Evolutionary conservation across 1,140 invertebrate species (phyloP), one percentile per base, ranked within the genome.

Genomic region (Tenebrio molitor): DNA sequence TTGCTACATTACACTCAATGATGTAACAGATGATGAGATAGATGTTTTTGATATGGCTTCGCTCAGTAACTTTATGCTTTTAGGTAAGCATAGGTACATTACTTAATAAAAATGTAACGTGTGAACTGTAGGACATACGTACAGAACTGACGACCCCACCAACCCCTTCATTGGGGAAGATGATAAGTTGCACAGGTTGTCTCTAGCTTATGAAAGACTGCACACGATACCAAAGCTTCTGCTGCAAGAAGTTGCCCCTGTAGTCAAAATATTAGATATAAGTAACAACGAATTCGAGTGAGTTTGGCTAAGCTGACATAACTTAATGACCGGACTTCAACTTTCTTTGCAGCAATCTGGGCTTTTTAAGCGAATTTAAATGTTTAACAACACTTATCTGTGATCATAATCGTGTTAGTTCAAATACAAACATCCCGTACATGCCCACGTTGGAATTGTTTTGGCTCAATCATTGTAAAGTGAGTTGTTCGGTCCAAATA

Each of bases 391-490:
- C 89, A 0, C 76, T 95, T 21, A 92, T 94, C 76, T 84, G 92
- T 42, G 93, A 95, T 82, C 87, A 91, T 75, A 94, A 94, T 81
- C 84, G 85, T 1, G 87, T 94, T 39, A 87, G 86, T 39, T 88
- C 89, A 33, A 84, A 88, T 16, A 88, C 88, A 17, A 80, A 85
- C n/a, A 87, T 94, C 29, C 92, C 92, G 1, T 84, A 84, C n/a
- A 82, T 92, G 78, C 88, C 88, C 8, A 87, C 87, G 74, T 80
- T 94, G n/a, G 87, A 90, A 75, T 86, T 93, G 25, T 81, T 95
- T 2, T 95, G 92, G 92, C 75, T 94, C 21, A 94, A 95, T 82
- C 87, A 92, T 77, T 95, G 94, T 78, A 87, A 87, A 67, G 77
- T 81, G 50, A 72, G 66, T 36, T n/a, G n/a, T n/a, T n/a, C n/a